Conservation (phyloP, 2,797 vertebrate species). For the Brachyalestes nurse region DNA sequence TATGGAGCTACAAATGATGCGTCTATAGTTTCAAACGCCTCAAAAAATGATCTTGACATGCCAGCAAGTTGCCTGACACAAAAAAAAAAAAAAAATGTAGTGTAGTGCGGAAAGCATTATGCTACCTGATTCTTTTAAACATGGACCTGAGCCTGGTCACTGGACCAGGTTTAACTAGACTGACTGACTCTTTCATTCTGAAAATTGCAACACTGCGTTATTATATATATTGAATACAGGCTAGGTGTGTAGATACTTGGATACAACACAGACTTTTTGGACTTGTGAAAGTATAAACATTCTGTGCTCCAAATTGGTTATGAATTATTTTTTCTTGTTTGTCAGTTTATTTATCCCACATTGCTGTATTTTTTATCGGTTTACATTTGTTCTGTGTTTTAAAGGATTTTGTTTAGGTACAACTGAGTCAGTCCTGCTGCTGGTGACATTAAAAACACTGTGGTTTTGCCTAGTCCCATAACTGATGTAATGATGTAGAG, state of each 20-base stretch:
- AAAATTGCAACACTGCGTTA: constrained; percentile 66
- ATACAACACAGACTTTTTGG: constrained; percentile 44
- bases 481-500: constrained; percentile 36
- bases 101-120: constrained; percentile 38
- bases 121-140: constrained; percentile 33
- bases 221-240: constrained; percentile 60
- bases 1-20: constrained; percentile 25
- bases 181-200: constrained; percentile 61
- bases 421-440: constrained; percentile 44
- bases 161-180: constrained; percentile 33
- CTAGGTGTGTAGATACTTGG: constrained; percentile 71
- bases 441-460: constrained; percentile 54
- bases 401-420: constrained; percentile 40
- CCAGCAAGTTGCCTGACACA: constrained; percentile 42
- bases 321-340: constrained; percentile 17
- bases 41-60: constrained; percentile 44
- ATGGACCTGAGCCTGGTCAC: constrained; percentile 26
- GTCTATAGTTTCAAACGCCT: constrained; percentile 53
- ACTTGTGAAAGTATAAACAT: constrained; percentile 50
- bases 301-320: constrained; percentile 46
- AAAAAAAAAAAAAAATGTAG: constrained; percentile 19
- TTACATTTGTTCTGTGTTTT: constrained; percentile 39
- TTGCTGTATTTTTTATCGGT: constrained; percentile 37
- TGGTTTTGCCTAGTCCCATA: constrained; percentile 50
- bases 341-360: constrained; percentile 43